Base-by-base conservation (phyloP, 2,113 vertebrate genomes). In the Speoplatyrhinus poulsoni region DNA sequence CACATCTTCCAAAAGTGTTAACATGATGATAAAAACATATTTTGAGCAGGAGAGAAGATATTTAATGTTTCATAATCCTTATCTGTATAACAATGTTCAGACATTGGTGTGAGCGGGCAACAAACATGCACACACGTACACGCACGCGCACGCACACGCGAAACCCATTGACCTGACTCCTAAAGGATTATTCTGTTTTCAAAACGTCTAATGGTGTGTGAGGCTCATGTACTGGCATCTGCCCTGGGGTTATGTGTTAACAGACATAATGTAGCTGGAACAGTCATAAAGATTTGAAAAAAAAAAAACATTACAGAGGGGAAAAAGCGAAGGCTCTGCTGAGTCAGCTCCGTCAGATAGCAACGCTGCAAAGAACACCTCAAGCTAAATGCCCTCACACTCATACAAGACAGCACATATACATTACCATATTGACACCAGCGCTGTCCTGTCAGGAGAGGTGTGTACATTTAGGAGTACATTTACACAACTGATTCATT, bases 161-260 rank as follows among this genome's bases (percentile, higher is more conserved):
- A 77, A 50, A 82, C 69, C 46, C 55, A 65, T 62, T 66, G 65
- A 58, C 41, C 46, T 8, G 64, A 55, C 67, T 83, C 62, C 69
- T 46, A 64, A 74, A 59, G 32, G 70, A 67, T 70, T 67, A 53
- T 67, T 81, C 72, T 68, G 67, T 70, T 77, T 72, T 73, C 72
- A 63, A 62, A 62, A 36, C 66, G 78, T 85, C 84, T 83, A 87
- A 87, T 85, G 81, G 71, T 41, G 76, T 76, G 76, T 83, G 79
- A 85, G 70, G 16, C 33, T 69, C 80, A 74, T 70, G 70, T 62
- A 54, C 13, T 60, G 60, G 60, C 65, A 62, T 81, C 9, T 84
- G 72, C 73, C 83, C 83, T 76, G 46, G n/a, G 81, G 83, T 77
- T 67, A 70, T 84, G 72, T 85, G 79, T 82, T 86, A 79, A 86